Base-by-base conservation (phyloP, 2,797 vertebrate species). In the Triplophysa bombifrons region DNA sequence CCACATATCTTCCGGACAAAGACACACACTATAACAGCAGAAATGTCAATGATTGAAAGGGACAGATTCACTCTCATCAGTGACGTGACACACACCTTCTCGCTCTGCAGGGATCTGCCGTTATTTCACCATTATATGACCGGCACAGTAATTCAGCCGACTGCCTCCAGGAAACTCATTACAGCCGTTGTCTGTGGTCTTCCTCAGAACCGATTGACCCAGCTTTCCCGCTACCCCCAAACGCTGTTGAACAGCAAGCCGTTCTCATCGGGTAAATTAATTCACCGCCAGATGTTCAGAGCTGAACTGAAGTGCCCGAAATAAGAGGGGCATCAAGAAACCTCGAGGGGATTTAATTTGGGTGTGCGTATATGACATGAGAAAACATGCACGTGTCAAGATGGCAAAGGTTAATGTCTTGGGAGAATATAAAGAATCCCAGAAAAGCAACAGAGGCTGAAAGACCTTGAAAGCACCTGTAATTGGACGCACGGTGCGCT, bases 161-260 rank as follows among this genome's bases (percentile, higher is more conserved):
- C 58, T 46, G 44, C 25, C 80, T 81, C 69, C 66, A 65, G 48
- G 78, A 85, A 72, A 78, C 34, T 70, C 66, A 74, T 80, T 85
- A 72, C 51, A 74, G 68, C 75, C 71, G 71, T 74, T 64, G 19
- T 72, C 69, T 58, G 61, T 60, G 81, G 67, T 65, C 70, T 72
- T 72, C 72, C 22, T 76, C 22, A 46, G 50, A 75, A 81, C 64
- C 72, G n/a, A 73, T 68, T 82, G 80, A 80, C 76, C 67, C 44
- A 74, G 63, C 74, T 80, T 72, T 25, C 20, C 22, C 65, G 48
- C 20, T 65, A 74, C 64, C 48, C 20, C 56, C 70, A 74, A 20
- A 71, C n/a, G 8, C 65, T 44, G 53, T 17, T 46, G 34, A 60
- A 44, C n/a, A 70, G 56, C 70, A 51, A 66, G 72, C 48, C 25